Base-by-base conservation (phyloP, 2,113 vertebrate genomes). In the Tenrec ecaudatus region DNA sequence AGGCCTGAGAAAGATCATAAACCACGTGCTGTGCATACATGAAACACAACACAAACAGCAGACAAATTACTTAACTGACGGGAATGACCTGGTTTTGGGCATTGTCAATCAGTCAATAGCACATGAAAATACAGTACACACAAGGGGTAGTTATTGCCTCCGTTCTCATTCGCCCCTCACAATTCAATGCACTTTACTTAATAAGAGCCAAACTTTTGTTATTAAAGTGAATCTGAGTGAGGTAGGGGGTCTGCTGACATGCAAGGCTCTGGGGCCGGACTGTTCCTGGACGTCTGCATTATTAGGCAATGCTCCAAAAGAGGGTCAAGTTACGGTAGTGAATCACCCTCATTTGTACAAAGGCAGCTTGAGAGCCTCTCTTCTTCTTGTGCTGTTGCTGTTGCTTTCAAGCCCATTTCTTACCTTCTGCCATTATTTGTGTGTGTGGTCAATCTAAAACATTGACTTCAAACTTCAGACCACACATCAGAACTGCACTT, bases 21-120 rank as follows among this genome's bases (percentile, higher is more conserved):
- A 47, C n/a, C 75, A 69, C 31, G n/a, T 43, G 12, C 33, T 33
- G 10, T 14, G 62, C 58, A 43, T 43, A 43, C 40, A 23, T 57
- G 31, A 22, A 71, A 78, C 38, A 84, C 43, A 76, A 20, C 29
- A 62, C n/a, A 53, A 81, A 71, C 57, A 58, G 82, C 14, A 78
- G 29, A n/a, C 29, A 64, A 15, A 76, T 23, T 53, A 62, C 76
- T 86, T 75, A 73, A 86, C 89, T 82, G 11, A 88, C 60, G 36
- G n/a, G 58, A 64, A 53, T 4, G 7, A 84, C 3, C 16, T 31
- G 20, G 62, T 43, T 69, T 62, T 92, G 22, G 33, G 69, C 68
- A 85, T 58, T 31, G 29, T 58, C 69, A 89, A 91, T 88, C 79
- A 86, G 4, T 22, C 79, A 31, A 31, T 84, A 92, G 38, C 68